Conservation (phyloP, 2,888 invertebrate genomes). For the Notocelia uddmanniana region DNA sequence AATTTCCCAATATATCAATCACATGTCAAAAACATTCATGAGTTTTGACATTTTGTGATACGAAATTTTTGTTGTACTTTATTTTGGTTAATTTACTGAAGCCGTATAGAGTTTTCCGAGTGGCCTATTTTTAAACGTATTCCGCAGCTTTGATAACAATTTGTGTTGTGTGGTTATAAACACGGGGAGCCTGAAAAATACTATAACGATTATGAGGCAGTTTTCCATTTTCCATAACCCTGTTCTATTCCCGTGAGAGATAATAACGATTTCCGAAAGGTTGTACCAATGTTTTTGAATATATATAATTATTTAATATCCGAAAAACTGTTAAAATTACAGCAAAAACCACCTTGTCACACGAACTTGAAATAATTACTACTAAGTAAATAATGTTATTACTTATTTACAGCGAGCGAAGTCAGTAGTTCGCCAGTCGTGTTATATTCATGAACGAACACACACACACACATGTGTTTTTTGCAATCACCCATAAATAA, state of each 20-base stretch:
- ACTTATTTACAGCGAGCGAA: background rate
- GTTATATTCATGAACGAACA: constrained; percentile 21
- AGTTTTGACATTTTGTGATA: constrained; percentile 6
- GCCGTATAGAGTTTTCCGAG: background rate
- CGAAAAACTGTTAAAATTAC: background rate
- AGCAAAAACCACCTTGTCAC: background rate
- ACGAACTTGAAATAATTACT: background rate
- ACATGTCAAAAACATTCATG: constrained; percentile 11
- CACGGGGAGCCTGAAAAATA: background rate
- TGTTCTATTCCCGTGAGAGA: background rate
- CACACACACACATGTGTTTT: background rate
- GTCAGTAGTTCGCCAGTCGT: background rate
- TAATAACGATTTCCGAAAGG: background rate
- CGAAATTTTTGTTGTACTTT: background rate
- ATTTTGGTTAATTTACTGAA: background rate
- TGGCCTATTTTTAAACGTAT: background rate
- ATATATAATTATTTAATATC: background rate
- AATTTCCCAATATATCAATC: constrained; percentile 17
- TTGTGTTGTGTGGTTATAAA: background rate
- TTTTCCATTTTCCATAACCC: background rate
- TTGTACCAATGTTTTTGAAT: background rate
- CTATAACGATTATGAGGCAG: background rate
- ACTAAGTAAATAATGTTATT: no score
- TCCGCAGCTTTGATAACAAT: background rate
- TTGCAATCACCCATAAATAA: constrained; percentile 29